Percentiles rank a stretch among this genome's conserved stretches.
phyloP scores from a whole-genome alignment of 2,797 vertebrate genomes.

The Sylvilagus floridanus region DNA sequence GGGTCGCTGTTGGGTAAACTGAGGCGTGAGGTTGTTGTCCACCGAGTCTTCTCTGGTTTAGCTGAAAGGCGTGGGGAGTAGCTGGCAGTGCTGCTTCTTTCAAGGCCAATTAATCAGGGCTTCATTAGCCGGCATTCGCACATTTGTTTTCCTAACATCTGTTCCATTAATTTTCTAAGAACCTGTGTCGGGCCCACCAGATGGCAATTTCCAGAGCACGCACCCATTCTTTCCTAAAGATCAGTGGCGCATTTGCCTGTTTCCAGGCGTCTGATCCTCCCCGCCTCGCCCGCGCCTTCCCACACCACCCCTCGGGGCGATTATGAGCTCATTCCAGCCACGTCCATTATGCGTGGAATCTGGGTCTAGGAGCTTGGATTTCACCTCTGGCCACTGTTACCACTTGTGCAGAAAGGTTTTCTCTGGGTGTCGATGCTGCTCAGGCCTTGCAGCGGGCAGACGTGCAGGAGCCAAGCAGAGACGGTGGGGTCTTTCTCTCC shows the following conservation, averaged over 20 bases:
- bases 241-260: constrained; percentile 57
- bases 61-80: neutral
- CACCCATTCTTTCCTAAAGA: constrained; percentile 73
- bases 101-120: constrained; percentile 68
- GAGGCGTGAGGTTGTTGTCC: neutral
- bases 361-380: constrained; percentile 69
- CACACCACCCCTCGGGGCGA: constrained; percentile 52
- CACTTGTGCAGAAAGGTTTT: constrained; percentile 49
- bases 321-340: constrained; percentile 65
- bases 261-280: constrained; percentile 69
- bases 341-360: constrained; percentile 70
- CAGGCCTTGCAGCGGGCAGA: constrained; percentile 21
- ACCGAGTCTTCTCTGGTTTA: neutral
- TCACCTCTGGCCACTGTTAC: constrained; percentile 52
- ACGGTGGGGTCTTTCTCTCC: neutral
- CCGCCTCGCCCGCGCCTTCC: constrained; percentile 55
- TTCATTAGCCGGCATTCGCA: constrained; percentile 70
- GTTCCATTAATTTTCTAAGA: constrained; percentile 76
- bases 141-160: constrained; percentile 78
- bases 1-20: neutral
- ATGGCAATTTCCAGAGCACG: constrained; percentile 78
- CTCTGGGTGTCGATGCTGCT: constrained; percentile 49
- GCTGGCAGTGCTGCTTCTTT: constrained; percentile 63
- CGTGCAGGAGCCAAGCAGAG: neutral
- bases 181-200: constrained; percentile 69